A percentile compares a stretch with the other conserved stretches of the same genome.
Evolutionary conservation across 2,888 invertebrate genomes (phyloP).

Genomic region (Luperina nickerlii): DNA sequence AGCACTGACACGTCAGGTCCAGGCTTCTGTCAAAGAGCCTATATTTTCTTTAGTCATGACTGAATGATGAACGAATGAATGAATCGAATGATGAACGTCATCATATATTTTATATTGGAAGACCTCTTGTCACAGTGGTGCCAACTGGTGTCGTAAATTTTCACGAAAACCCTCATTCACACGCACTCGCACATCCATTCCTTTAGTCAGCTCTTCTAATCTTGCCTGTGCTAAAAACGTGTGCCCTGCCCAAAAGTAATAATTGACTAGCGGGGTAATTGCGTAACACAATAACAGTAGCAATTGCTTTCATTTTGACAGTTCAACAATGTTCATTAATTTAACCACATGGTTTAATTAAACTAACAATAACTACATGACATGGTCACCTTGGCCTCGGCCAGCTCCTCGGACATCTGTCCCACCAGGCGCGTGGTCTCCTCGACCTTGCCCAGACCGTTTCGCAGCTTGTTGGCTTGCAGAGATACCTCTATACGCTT

Average conservation of each 20-base stretch:
- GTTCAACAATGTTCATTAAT: background rate
- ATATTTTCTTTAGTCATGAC: no score
- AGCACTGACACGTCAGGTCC: no score
- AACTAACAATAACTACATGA: background rate
- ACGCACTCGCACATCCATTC: background rate
- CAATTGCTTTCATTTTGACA: background rate
- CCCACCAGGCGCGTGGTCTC: constrained; percentile 95
- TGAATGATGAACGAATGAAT: no score
- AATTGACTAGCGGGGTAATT: background rate
- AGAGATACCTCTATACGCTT: constrained; percentile 93
- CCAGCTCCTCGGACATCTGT: constrained; percentile 95
- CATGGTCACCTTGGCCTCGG: constrained; percentile 91
- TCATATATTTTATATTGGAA: no score
- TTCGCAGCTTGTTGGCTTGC: constrained; percentile 94
- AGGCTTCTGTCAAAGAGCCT: no score
- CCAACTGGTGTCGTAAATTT: no score
- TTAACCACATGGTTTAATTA: background rate
- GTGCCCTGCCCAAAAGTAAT: background rate
- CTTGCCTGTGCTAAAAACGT: background rate
- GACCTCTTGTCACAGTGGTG: no score
- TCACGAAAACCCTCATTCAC: no score
- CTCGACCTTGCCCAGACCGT: constrained; percentile 96
- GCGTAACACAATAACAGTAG: background rate
- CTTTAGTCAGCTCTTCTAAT: background rate
- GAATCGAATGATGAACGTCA: no score